A percentile compares a stretch with the other conserved stretches of the same genome.
Conservation (phyloP, 2,888 invertebrate species). For the Alloplasta piceator region DNA sequence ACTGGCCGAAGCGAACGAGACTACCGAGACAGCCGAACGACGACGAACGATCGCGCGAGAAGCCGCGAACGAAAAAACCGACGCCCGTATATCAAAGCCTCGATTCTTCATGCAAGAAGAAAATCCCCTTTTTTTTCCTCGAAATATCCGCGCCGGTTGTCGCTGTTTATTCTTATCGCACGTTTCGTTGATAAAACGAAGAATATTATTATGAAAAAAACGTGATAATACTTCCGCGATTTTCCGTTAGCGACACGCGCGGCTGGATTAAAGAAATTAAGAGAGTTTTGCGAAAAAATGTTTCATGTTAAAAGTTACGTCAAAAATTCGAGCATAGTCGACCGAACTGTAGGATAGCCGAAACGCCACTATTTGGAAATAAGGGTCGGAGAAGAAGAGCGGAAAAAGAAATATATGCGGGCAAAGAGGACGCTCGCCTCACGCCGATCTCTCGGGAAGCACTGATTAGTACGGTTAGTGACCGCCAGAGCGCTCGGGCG, state of each 20-base stretch:
- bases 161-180: not conserved
- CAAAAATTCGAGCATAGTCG: too few relatives aligned
- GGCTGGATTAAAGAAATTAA: too few relatives aligned
- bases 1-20: conserved; percentile 15
- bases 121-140: too few relatives aligned
- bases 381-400: conserved; percentile 12
- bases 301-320: too few relatives aligned
- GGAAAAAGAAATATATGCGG: conserved; percentile 19
- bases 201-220: not conserved
- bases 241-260: not conserved
- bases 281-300: too few relatives aligned
- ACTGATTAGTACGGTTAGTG: conserved; percentile 71
- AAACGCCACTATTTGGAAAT: not conserved
- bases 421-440: conserved; percentile 53
- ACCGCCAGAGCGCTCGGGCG: conserved; percentile 74
- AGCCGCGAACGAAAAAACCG: conserved; percentile 11
- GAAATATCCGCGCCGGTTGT: not conserved
- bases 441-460: conserved; percentile 65
- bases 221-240: not conserved
- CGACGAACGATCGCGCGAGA: not conserved
- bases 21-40: not conserved
- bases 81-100: conserved; percentile 3
- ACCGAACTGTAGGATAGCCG: not conserved
- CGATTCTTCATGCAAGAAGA: too few relatives aligned
- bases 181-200: conserved; percentile 1